Evolutionary conservation across 2,888 invertebrate genomes (phyloP), one percentile per base, ranked within the genome.

Genomic region (Clanis bilineata): DNA sequence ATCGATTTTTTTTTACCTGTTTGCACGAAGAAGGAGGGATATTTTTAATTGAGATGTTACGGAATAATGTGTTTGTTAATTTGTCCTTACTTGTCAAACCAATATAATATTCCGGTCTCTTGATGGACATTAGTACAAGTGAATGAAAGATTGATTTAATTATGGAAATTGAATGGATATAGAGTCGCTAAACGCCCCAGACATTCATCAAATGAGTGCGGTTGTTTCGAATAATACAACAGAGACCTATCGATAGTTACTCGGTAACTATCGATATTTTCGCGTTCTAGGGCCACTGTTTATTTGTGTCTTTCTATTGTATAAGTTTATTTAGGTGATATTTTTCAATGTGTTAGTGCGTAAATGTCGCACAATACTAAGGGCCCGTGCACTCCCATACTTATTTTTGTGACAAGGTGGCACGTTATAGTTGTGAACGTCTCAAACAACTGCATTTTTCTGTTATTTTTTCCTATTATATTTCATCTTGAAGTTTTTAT

Each of bases 401-500:
- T 45, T 28, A 47, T 18, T 32, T 18, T 18, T 3, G 1, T 3
- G 1, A 44, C 21, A 44, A 32, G 18, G 32, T 47, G 15, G 25
- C 47, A 47, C 51, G 12, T 9, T 18, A 18, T 32, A 51, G 51
- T 51, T 32, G 28, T 47, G 5, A n/a, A 32, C 7, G 51, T 51
- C 51, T 51, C 51, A 51, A 51, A 47, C 47, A 28, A 57, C 60
- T 58, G 58, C 25, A 58, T 18, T 60, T 41, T 15, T 56, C 22
- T 12, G 7, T 51, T 45, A 41, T 45, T 58, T 36, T 44, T 41
- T 57, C 22, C 43, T 57, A 59, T 59, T 36, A 57, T 64, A 59
- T 61, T 47, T 47, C 15, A 64, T 57, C 39, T 58, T 63, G 55
- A 57, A 54, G 32, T 32, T 32, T 62, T 60, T 62, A 62, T 60